A percentile compares a stretch with the other conserved stretches of the same genome.
phyloP scores from a whole-genome alignment of 2,797 vertebrate genomes.

The Poeciliopsis turneri region DNA sequence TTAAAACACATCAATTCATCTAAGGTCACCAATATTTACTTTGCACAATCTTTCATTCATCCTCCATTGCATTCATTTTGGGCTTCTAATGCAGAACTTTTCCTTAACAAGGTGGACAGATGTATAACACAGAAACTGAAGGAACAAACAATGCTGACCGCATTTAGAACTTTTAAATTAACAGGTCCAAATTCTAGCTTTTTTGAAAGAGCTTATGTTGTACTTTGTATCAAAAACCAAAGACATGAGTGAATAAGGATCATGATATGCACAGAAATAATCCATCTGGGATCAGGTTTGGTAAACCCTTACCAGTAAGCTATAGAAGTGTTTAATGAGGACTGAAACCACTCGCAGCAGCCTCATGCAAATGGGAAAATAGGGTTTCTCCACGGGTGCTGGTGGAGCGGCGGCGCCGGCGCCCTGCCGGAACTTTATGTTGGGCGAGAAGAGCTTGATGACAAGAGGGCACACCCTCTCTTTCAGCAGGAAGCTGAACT shows the following conservation, averaged over 20 bases:
- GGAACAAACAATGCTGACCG: not conserved
- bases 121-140: not conserved
- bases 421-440: slow-evolving; percentile 99
- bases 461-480: slow-evolving; percentile 98
- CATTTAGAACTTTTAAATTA: not conserved
- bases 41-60: not conserved
- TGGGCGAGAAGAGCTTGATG: slow-evolving; percentile 99
- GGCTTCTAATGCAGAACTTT: not conserved
- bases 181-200: not conserved
- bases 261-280: not conserved
- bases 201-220: not conserved
- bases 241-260: slow-evolving; percentile 19
- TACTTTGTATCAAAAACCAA: not conserved
- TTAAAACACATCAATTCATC: slow-evolving; percentile 16
- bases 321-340: slow-evolving; percentile 98
- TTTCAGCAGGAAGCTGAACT: slow-evolving; percentile 98
- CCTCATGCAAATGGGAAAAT: slow-evolving; percentile 99
- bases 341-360: slow-evolving; percentile 96
- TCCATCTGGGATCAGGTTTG: slow-evolving; percentile 16
- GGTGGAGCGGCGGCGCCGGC: slow-evolving; percentile 88
- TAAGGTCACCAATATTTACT: slow-evolving; percentile 46
- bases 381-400: slow-evolving; percentile 97
- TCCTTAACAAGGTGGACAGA: not conserved
- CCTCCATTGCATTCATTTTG: not conserved
- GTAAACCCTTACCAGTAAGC: slow-evolving; percentile 87